Evolutionary conservation across 2,888 invertebrate genomes (phyloP), one percentile per base, ranked within the genome.

Genomic region (Rhagophthalmus giganteus): DNA sequence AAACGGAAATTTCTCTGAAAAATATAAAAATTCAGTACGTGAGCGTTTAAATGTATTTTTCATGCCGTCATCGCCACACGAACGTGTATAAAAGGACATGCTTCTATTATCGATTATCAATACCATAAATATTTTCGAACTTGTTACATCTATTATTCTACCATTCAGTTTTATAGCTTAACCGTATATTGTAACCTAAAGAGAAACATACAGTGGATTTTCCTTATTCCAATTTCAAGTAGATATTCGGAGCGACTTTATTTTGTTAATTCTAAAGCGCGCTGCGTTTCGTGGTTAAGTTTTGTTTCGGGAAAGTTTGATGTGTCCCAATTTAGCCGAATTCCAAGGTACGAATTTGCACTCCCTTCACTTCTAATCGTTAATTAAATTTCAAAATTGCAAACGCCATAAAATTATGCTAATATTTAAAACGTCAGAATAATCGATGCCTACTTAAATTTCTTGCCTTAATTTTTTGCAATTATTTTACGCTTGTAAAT

Each of bases 41-140:
- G 20, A 20, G 7, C 20, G 7, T 20, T 3, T 20, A 20, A 20
- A 20, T 20, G 9, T 27, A 27, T 27, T 42, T 42, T 42, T 42
- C 42, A 42, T 44, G 44, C 27, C 40, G 31, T 34, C 34, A 34
- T 34, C 34, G 27, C 33, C 31, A 34, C 44, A 46, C 30, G 46
- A 46, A 46, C 46, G 32, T 46, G 38, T 34, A 33, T 34, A 42
- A 42, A 34, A 32, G 33, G 42, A 46, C 46, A 31, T 24, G 30
- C 5, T 46, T 46, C 31, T 32, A 14, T n/a, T 37, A 37, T 46
- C 46, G 37, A 37, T 46, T 37, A 37, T 46, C 37, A 46, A 37
- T 46, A 37, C 26, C 31, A 37, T 37, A 46, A 46, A 46, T 46
- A 46, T 46, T 37, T 37, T 37, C 31, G 15, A 37, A 46, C 37